Percentiles rank a stretch among this genome's conserved stretches.
phyloP scores from a whole-genome alignment of 1,140 invertebrate genomes.

The Heliothis subflexa region DNA sequence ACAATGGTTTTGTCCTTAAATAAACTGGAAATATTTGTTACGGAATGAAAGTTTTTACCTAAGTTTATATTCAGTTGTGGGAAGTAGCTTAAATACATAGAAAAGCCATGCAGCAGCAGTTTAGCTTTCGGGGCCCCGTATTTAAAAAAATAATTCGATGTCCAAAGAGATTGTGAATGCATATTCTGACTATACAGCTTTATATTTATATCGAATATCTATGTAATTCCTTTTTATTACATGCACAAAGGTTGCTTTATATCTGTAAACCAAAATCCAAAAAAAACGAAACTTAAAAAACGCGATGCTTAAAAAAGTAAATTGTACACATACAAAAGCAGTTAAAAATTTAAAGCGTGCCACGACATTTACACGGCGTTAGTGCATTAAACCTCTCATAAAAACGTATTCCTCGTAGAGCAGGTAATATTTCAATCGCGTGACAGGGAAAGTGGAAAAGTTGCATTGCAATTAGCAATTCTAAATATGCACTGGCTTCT shows the following conservation, averaged over 20 bases:
- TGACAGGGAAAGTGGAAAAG: slow-evolving; percentile 38
- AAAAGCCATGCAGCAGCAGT: too few relatives aligned
- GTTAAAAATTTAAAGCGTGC: slow-evolving; percentile 21
- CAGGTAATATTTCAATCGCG: slow-evolving; percentile 42
- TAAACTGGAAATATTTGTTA: background rate
- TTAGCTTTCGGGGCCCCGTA: too few relatives aligned
- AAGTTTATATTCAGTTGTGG: too few relatives aligned
- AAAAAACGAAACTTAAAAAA: background rate
- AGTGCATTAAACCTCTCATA: slow-evolving; percentile 25
- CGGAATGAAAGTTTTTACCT: background rate
- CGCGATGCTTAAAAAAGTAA: background rate
- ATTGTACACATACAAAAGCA: background rate
- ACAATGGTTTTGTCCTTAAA: background rate
- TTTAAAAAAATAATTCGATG: too few relatives aligned
- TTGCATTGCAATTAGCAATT: slow-evolving; percentile 48
- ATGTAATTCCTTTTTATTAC: too few relatives aligned
- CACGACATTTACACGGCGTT: slow-evolving; percentile 3
- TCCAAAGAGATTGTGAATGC: too few relatives aligned
- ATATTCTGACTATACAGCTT: too few relatives aligned
- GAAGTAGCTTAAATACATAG: too few relatives aligned
- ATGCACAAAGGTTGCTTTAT: too few relatives aligned
- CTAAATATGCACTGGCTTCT: slow-evolving; percentile 43
- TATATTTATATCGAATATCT: too few relatives aligned
- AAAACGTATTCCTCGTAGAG: slow-evolving; percentile 12
- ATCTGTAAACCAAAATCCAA: too few relatives aligned